These are phyloP conservation scores for Drosophila auraria DNA, from an alignment of 1,140 invertebrate species.

Conservation along the genomic window DNA sequence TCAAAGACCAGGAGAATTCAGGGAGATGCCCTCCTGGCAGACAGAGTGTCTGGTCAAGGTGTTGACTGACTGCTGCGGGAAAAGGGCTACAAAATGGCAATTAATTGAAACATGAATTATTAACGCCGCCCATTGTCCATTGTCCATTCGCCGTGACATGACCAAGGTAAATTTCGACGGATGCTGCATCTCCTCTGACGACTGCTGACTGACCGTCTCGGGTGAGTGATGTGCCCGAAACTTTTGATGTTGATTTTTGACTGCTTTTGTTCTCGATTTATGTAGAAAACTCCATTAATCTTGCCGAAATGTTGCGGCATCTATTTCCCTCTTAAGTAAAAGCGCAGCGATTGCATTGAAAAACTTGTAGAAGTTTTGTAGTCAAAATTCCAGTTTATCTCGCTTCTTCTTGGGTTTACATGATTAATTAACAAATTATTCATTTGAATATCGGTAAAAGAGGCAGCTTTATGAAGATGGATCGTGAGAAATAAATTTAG, in stretches of 20 bases:
- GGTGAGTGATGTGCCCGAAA: conserved; percentile 44
- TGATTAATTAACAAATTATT: conserved; percentile 81
- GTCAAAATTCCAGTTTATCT: conserved; percentile 57
- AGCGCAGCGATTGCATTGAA: conserved; percentile 50
- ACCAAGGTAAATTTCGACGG: conserved; percentile 73
- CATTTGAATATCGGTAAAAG: conserved; percentile 43
- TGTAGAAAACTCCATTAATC: conserved; percentile 73
- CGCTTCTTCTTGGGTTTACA: conserved; percentile 44
- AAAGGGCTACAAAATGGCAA: conserved; percentile 80
- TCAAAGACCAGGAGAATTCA: conserved; percentile 21
- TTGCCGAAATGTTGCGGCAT: conserved; percentile 60
- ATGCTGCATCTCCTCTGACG: conserved; percentile 56
- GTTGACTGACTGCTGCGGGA: conserved; percentile 61
- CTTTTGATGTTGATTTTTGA: conserved; percentile 61
- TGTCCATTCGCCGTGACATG: conserved; percentile 69
- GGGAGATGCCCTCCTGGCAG: conserved; percentile 1
- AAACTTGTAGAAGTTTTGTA: conserved; percentile 40
- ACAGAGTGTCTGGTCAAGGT: conserved; percentile 71
- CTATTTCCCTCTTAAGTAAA: conserved; percentile 38
- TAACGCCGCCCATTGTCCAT: conserved; percentile 77
- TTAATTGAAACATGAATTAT: conserved; percentile 85
- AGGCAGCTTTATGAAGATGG: not conserved
- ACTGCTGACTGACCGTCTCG: conserved; percentile 25
- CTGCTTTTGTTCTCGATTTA: conserved; percentile 69
- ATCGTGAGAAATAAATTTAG: conserved; percentile 70